phyloP scores from a whole-genome alignment of 2,888 invertebrate species.

The Teleogryllus oceanicus region DNA sequence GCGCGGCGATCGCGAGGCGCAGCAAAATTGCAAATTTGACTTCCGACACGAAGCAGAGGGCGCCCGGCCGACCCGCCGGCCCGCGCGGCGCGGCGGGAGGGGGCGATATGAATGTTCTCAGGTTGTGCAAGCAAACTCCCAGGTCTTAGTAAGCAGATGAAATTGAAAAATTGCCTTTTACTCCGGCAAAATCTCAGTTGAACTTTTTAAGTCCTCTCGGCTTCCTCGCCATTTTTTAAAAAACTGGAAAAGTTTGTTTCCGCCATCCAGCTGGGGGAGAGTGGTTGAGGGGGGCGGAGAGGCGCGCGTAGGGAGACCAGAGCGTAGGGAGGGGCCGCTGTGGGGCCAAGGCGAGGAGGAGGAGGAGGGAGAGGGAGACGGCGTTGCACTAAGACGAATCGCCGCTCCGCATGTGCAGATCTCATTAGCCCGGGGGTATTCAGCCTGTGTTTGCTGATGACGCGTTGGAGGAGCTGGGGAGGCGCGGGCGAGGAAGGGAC shows the following conservation, averaged over 20 bases:
- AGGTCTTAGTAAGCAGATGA: slow-evolving; percentile 18
- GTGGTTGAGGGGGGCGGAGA: background rate
- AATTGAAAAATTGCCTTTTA: slow-evolving; percentile 18
- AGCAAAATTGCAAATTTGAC: slow-evolving; percentile 18
- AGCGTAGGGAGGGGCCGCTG: background rate
- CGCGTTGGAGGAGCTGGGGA: background rate
- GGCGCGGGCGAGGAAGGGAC: background rate
- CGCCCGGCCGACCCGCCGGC: too few species aligned
- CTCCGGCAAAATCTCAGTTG: slow-evolving; percentile 9
- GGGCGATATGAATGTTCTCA: slow-evolving; percentile 1
- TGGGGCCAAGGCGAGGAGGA: background rate
- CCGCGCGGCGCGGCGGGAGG: background rate
- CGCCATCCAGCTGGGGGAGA: background rate
- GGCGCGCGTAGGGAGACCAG: background rate
- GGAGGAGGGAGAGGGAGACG: background rate
- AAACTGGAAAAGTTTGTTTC: background rate
- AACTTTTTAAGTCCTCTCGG: slow-evolving; percentile 18
- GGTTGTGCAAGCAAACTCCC: slow-evolving; percentile 18
- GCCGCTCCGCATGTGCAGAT: background rate
- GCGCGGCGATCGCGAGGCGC: background rate
- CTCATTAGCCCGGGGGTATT: background rate
- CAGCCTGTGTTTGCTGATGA: background rate
- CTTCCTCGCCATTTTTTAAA: background rate
- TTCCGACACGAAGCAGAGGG: background rate
- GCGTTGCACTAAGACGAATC: background rate